These are phyloP conservation scores for Alviniconcha marisindica DNA, from an alignment of 1,140 invertebrate species.

Conservation along the genomic window DNA sequence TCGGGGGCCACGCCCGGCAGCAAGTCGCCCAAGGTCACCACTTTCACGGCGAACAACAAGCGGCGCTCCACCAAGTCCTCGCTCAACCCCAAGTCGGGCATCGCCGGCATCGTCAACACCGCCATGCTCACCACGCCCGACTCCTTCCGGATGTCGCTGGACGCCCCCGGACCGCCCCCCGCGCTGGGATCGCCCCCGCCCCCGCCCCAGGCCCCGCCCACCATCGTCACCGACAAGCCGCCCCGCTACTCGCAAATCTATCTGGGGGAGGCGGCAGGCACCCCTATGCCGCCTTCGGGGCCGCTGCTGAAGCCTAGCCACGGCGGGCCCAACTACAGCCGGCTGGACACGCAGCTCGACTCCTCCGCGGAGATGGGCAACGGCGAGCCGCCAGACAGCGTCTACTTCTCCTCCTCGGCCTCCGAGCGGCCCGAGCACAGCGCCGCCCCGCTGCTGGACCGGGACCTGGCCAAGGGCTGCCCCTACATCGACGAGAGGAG, in stretches of 20 bases:
- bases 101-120: slow-evolving; percentile 66
- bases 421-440: slow-evolving; percentile 38
- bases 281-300: slow-evolving; percentile 28
- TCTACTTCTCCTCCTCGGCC: slow-evolving; percentile 32
- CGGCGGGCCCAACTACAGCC: slow-evolving; percentile 34
- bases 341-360: slow-evolving; percentile 7
- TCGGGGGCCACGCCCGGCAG: slow-evolving; percentile 39
- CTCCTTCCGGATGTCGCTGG: background rate
- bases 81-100: slow-evolving; percentile 25
- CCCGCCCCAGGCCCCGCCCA: background rate
- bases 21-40: slow-evolving; percentile 42
- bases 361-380: slow-evolving; percentile 29
- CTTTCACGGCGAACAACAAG: slow-evolving; percentile 36
- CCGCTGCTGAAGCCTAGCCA: slow-evolving; percentile 7
- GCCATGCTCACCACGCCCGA: slow-evolving; percentile 60
- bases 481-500: slow-evolving; percentile 72
- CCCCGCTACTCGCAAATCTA: slow-evolving; percentile 21
- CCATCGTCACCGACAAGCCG: background rate
- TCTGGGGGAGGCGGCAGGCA: background rate
- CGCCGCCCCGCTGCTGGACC: slow-evolving; percentile 53
- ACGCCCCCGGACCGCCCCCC: slow-evolving; percentile 28
- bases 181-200: slow-evolving; percentile 19
- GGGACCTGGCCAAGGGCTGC: slow-evolving; percentile 62
- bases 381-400: slow-evolving; percentile 25
- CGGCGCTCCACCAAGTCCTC: background rate